Conservation (phyloP, 2,888 invertebrate genomes). For the Lasioglossum malachurum region DNA sequence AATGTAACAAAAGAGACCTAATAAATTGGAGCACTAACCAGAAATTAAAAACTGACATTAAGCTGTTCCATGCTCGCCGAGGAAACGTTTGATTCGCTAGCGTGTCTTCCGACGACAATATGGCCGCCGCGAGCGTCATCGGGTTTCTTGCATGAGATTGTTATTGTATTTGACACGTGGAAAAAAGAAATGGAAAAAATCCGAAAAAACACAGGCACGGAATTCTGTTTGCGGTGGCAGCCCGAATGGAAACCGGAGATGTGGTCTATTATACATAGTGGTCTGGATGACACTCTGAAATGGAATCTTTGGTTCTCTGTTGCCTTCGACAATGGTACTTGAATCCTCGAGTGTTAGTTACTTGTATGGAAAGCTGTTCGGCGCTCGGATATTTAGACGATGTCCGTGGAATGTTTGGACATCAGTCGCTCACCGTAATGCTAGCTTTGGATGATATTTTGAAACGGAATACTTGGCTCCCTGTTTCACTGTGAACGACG, state of each 20-base stretch:
- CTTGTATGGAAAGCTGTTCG: conserved; percentile 26
- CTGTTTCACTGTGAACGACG: neutral
- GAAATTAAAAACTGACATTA: neutral
- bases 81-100: neutral
- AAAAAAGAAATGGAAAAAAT: neutral
- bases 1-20: too few relatives aligned
- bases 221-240: neutral
- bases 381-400: conserved; percentile 10
- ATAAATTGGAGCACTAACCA: neutral
- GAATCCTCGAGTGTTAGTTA: conserved; percentile 20
- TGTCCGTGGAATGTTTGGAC: conserved; percentile 15
- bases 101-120: neutral
- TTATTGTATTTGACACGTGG: neutral
- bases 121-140: conserved; percentile 2
- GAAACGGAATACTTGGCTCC: conserved; percentile 11
- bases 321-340: conserved; percentile 4
- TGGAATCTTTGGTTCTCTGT: conserved; percentile 16
- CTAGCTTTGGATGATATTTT: conserved; percentile 17
- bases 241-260: neutral
- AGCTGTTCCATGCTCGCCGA: neutral
- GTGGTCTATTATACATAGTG: neutral
- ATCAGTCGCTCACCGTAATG: conserved; percentile 17
- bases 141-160: neutral
- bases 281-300: conserved; percentile 8
- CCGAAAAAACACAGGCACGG: neutral